These are phyloP conservation scores for Archaeoteleia sp. DNA, from an alignment of 2,888 invertebrate genomes.

Conservation along the genomic window DNA sequence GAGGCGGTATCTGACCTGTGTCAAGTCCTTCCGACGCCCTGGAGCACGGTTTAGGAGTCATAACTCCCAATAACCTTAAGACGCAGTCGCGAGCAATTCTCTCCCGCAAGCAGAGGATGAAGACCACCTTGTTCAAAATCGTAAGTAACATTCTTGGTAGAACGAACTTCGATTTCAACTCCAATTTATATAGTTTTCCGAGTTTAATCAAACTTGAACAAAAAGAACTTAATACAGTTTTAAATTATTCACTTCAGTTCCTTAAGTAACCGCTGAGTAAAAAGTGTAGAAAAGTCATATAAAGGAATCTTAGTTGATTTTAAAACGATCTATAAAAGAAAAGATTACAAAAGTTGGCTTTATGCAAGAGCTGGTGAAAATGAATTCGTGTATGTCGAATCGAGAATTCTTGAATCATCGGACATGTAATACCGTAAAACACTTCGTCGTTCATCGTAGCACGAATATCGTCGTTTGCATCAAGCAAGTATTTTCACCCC, in stretches of 20 bases:
- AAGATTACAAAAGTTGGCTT: no score
- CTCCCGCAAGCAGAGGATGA: conserved; percentile 46
- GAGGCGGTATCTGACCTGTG: conserved; percentile 74
- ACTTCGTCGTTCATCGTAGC: conserved; percentile 68
- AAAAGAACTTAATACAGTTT: no score
- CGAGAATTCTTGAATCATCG: conserved; percentile 46
- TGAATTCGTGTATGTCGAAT: conserved; percentile 20
- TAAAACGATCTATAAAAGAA: no score
- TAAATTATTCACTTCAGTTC: no score
- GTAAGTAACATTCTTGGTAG: conserved; percentile 23
- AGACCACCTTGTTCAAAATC: conserved; percentile 36
- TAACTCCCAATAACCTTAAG: conserved; percentile 74
- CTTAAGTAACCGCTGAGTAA: no score
- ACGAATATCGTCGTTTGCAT: conserved; percentile 70
- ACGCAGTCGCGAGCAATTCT: conserved; percentile 72
- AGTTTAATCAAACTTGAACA: no score
- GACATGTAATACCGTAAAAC: conserved; percentile 49
- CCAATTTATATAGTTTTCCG: no score
- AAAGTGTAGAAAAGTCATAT: no score
- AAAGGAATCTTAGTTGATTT: no score
- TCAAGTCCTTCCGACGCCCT: conserved; percentile 70
- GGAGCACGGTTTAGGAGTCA: conserved; percentile 73
- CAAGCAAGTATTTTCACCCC: conserved; percentile 53
- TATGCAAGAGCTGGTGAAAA: no score
- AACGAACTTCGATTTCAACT: conserved; percentile 11